Base-by-base conservation (phyloP, 2,113 vertebrate species). In the Neolamprologus ventralis region DNA sequence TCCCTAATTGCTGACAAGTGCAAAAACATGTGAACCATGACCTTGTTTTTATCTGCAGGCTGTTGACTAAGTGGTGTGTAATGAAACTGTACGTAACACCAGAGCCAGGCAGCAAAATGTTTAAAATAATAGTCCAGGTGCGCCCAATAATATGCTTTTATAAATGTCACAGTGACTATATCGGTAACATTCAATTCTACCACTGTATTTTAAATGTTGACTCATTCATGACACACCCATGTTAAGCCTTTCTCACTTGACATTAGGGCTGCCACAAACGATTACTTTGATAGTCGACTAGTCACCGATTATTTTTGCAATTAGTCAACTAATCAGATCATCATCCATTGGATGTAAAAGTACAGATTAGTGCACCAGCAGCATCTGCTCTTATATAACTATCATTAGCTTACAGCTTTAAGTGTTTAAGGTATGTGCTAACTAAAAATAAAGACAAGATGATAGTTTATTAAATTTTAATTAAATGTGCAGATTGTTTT, bases 51-150 rank as follows among this genome's bases (percentile, higher is more conserved):
- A 28, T 81, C 60, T 81, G 16, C 53, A 35, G 49, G 47, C 57
- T 28, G 54, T 53, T 89, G 78, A 71, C 28, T 85, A 28, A 51
- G 26, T 60, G 60, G 51, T 53, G 40, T 80, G 23, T 89, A 35
- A 82, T 85, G 33, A 54, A 57, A 53, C 42, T 86, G 51, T 51
- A 63, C 5, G 17, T 13, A 58, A 71, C 68, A 65, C 33, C 17
- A 49, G 10, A 26, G 13, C 26, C 14, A 33, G 23, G 17, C n/a
- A 73, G 19, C 26, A 53, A 26, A 75, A 60, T 68, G 23, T 51
- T 58, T 14, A 9, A 55, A 73, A 54, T 47, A 65, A 82, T 10
- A 40, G 42, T 31, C n/a, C 31, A 12, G 23, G 28, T 33, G 5
- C 5, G 7, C 26, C 58, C 21, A 23, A 35, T 51, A 21, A n/a